phyloP scores from a whole-genome alignment of 2,113 vertebrate species.

The Circaetus gallicus region DNA sequence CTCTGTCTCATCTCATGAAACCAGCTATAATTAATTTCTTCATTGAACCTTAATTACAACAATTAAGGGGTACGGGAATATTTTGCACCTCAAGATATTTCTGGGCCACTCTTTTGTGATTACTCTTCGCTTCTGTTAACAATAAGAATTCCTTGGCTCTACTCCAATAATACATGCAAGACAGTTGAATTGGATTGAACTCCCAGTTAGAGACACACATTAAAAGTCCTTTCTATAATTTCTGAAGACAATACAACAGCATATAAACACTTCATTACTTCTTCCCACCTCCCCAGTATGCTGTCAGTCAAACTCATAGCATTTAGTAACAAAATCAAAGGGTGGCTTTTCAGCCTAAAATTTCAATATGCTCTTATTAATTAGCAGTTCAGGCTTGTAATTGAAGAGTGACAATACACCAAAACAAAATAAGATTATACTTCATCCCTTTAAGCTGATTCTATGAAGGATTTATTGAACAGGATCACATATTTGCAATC shows the following conservation, averaged over 20 bases:
- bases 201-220: not conserved
- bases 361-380: not conserved
- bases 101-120: not conserved
- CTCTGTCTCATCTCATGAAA: not conserved
- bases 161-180: not conserved
- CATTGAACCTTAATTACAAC: not conserved
- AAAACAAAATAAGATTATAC: not conserved
- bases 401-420: not conserved
- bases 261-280: not conserved
- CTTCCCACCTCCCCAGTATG: not conserved
- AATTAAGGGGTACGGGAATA: not conserved
- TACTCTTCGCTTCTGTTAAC: not conserved
- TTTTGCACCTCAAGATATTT: not conserved
- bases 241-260: not conserved
- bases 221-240: not conserved
- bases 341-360: not conserved
- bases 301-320: not conserved
- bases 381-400: not conserved
- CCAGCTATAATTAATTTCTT: not conserved
- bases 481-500: not conserved
- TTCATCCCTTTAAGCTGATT: not conserved
- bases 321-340: not conserved
- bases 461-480: not conserved
- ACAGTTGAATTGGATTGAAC: not conserved
- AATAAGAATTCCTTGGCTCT: not conserved